phyloP scores from a whole-genome alignment of 92 coral and sea anemone species.

The Heteractis magnifica region DNA sequence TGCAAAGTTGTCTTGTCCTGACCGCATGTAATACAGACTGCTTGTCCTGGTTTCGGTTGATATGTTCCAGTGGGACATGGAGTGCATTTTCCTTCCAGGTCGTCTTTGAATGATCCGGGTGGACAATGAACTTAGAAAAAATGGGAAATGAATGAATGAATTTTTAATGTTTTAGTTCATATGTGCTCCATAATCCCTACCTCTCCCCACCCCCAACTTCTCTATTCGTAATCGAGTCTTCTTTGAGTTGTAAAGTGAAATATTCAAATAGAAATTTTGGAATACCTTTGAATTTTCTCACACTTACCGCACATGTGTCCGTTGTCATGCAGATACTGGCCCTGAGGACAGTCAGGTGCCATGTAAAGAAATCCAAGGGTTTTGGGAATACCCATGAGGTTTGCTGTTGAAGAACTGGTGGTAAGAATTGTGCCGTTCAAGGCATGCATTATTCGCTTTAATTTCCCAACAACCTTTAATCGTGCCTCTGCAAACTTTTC shows the following conservation, averaged over 20 bases:
- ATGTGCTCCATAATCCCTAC: not conserved
- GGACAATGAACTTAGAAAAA: slow-evolving; percentile 15
- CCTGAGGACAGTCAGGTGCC: slow-evolving; percentile 31
- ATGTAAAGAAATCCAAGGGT: slow-evolving; percentile 21
- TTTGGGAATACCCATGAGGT: slow-evolving; percentile 3
- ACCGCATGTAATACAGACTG: slow-evolving; percentile 16
- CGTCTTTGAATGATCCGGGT: slow-evolving; percentile 21
- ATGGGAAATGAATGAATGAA: slow-evolving; percentile 1
- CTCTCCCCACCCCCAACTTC: too few relatives aligned
- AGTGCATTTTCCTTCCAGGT: slow-evolving; percentile 1
- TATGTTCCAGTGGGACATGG: slow-evolving; percentile 23
- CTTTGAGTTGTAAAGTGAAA: too few relatives aligned
- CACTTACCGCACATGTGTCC: slow-evolving; percentile 40
- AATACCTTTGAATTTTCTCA: not conserved
- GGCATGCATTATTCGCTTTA: slow-evolving; percentile 8
- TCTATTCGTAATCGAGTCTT: too few relatives aligned
- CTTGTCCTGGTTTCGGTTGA: slow-evolving; percentile 27
- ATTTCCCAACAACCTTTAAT: not conserved
- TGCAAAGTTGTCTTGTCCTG: slow-evolving; percentile 8
- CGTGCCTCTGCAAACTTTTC: slow-evolving; percentile 19
- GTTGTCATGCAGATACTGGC: slow-evolving; percentile 26
- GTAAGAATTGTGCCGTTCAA: slow-evolving; percentile 8
- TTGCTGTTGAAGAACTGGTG: not conserved
- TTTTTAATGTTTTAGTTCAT: not conserved
- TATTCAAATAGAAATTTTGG: not conserved